Evolutionary conservation across 2,797 vertebrate species (phyloP).

Genomic region (Australoheros facetus): DNA sequence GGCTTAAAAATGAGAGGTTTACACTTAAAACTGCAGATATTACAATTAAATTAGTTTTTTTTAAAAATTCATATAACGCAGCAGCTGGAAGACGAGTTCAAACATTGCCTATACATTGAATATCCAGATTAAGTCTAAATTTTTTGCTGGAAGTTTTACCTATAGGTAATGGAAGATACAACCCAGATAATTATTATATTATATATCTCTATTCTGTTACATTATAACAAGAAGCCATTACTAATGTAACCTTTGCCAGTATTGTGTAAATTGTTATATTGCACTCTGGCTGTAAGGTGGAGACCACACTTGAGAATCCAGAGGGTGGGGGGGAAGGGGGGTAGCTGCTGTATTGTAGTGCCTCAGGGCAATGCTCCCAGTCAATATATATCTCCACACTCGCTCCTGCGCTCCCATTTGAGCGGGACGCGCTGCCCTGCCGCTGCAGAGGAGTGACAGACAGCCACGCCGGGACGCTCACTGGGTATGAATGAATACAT

Average conservation of each 20-base stretch:
- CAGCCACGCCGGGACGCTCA: conserved; percentile 66
- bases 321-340: conserved; percentile 42
- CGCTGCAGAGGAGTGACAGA: conserved; percentile 63
- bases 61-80: background rate
- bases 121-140: background rate
- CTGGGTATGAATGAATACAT: conserved; percentile 60
- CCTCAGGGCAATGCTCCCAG: conserved; percentile 90
- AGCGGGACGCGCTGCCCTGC: conserved; percentile 71
- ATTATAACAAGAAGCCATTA: conserved; percentile 14
- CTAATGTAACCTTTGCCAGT: conserved; percentile 49
- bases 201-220: background rate
- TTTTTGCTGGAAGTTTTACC: background rate
- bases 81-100: background rate
- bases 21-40: background rate
- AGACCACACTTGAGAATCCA: conserved; percentile 70
- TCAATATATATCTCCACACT: conserved; percentile 90
- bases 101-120: background rate
- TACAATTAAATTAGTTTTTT: background rate
- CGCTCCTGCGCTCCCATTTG: conserved; percentile 76
- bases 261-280: conserved; percentile 64
- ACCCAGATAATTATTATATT: background rate
- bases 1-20: background rate
- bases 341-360: conserved; percentile 80
- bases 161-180: background rate
- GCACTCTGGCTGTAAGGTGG: conserved; percentile 72